Evolutionary conservation across 2,797 vertebrate genomes (phyloP), one percentile per base, ranked within the genome.

Genomic region (Distichodus sexfasciatus): DNA sequence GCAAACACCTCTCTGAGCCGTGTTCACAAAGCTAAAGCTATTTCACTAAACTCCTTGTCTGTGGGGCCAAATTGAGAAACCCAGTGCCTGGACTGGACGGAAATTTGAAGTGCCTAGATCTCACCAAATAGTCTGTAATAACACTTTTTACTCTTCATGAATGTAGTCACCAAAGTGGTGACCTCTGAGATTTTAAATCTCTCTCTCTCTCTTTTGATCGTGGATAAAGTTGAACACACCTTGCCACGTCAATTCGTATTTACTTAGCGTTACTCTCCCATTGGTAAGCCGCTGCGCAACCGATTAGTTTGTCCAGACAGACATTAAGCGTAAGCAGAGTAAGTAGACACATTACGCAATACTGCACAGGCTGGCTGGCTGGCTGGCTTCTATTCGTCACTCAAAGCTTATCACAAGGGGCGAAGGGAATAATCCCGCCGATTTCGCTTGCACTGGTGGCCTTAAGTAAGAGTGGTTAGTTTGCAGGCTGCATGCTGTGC

Each of bases 271-370:
- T 54, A 51, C 44, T 26, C 29, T 21, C 62, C 4, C 12, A 17
- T 26, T 50, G 33, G 50, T 47, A 61, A 67, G 51, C 53, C 48
- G 11, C 19, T 64, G 57, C 8, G 14, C 60, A 62, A 43, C 46
- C 31, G 12, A 8, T 46, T 17, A 26, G 48, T 65, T 51, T 66
- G 24, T 67, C 36, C 43, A 68, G 55, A 75, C 65, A 66, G 61
- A 67, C 31, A 35, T n/a, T 69, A 58, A 64, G 26, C 21, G 9
- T 19, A 35, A 47, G 14, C n/a, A 41, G 12, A 41, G 14, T 71
- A 28, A 72, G 67, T 26, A 64, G 44, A 55, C 29, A 33, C 14
- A 58, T 80, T 76, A 79, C 51, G 29, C 76, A 67, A 79, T 55
- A 26, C 14, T 58, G 35, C 31, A 11, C 47, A 62, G 47, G 41